A percentile compares a stretch with the other conserved stretches of the same genome.
Conservation (phyloP, 92 coral and sea anemone species). For the Porites evermanni region DNA sequence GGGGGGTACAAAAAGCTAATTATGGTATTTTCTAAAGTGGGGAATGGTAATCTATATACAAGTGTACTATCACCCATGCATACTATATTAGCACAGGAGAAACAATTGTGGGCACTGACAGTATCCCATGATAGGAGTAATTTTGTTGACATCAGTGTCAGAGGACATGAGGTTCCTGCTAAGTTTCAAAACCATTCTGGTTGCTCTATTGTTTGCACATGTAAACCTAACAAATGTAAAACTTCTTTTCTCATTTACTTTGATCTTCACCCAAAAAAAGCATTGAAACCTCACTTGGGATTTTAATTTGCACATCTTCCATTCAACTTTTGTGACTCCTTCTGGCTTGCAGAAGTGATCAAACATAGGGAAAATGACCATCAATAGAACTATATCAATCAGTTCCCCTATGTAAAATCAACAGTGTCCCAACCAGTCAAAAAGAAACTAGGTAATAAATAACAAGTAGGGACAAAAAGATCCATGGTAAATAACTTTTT, state of each 20-base stretch:
- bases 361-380: conserved; percentile 39
- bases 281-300: conserved; percentile 4
- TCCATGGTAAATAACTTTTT: no score
- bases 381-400: conserved; percentile 27
- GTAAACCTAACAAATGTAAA: conserved; percentile 17
- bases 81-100: conserved; percentile 22
- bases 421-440: conserved; percentile 37
- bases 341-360: conserved; percentile 26
- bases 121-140: conserved; percentile 7
- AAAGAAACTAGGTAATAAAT: neutral
- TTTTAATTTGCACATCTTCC: conserved; percentile 22
- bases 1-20: no score
- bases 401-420: conserved; percentile 24
- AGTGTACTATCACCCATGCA: conserved; percentile 25
- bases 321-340: conserved; percentile 29
- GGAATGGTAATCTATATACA: neutral
- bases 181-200: conserved; percentile 23
- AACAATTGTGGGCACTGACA: neutral
- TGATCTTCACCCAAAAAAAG: no score
- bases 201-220: conserved; percentile 10
- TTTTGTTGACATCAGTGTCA: conserved; percentile 20
- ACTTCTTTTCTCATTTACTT: neutral
- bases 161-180: conserved; percentile 9
- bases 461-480: no score
- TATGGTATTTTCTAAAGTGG: no score